Evolutionary conservation across 2,888 invertebrate species (phyloP).

Genomic region (Pseudoips prasinana): DNA sequence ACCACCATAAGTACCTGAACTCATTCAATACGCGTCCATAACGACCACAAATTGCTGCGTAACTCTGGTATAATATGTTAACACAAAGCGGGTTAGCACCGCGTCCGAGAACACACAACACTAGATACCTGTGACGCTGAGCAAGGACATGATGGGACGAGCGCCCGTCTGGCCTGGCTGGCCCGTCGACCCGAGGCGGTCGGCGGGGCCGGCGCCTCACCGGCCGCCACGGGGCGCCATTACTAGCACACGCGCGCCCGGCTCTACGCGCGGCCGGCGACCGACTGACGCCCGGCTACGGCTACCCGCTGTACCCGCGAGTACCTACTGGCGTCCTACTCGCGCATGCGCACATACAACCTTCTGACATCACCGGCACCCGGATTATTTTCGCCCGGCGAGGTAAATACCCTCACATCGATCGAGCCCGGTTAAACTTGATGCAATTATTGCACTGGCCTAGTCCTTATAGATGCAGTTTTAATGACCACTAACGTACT

Average conservation of each 20-base stretch:
- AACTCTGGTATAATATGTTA: conserved; percentile 35
- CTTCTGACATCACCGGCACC: conserved; percentile 78
- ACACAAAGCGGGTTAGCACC: conserved; percentile 48
- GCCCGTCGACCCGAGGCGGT: conserved; percentile 81
- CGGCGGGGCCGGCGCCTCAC: conserved; percentile 81
- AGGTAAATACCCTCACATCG: conserved; percentile 82
- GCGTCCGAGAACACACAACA: conserved; percentile 42
- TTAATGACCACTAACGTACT: conserved; percentile 42
- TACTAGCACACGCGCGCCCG: conserved; percentile 69
- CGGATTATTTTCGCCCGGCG: conserved; percentile 81
- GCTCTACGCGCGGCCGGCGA: conserved; percentile 74
- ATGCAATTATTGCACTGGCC: conserved; percentile 81
- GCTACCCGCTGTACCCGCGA: conserved; percentile 27
- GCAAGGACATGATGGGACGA: conserved; percentile 79
- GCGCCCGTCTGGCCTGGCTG: conserved; percentile 61
- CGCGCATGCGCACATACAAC: conserved; percentile 41
- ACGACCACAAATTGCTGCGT: conserved; percentile 54
- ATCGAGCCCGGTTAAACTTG: conserved; percentile 78
- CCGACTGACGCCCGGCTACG: conserved; percentile 48
- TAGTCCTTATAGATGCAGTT: conserved; percentile 65
- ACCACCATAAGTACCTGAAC: conserved; percentile 44
- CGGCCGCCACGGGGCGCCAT: conserved; percentile 81
- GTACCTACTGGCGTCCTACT: conserved; percentile 36
- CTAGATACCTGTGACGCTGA: conserved; percentile 79
- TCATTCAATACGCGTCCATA: conserved; percentile 52